Evolutionary conservation across 1,140 invertebrate genomes (phyloP).

Genomic region (Dendrolimus kikuchii): DNA sequence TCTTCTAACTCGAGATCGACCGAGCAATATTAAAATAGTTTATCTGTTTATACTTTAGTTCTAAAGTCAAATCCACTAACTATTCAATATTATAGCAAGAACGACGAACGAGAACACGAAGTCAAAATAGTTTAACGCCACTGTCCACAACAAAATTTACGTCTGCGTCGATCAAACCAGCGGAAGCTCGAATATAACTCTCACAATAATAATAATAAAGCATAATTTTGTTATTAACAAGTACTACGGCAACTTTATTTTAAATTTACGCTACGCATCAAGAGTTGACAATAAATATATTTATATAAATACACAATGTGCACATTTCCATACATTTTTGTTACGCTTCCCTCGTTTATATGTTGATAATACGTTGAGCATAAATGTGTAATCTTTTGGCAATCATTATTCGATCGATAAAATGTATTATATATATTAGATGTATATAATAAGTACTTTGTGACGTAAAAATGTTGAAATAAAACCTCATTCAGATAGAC

Average conservation of each 20-base stretch:
- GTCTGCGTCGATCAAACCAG: no score
- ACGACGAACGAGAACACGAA: no score
- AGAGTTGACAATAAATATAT: conserved; percentile 51
- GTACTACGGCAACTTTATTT: conserved; percentile 61
- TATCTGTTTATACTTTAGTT: no score
- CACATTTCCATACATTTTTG: conserved; percentile 34
- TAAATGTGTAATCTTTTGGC: neutral
- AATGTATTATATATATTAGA: conserved; percentile 4
- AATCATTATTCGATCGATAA: neutral
- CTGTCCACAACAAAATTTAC: no score
- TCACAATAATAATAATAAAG: conserved; percentile 50
- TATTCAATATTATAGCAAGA: no score
- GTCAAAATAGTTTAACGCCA: no score
- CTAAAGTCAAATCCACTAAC: no score
- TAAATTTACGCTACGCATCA: conserved; percentile 53
- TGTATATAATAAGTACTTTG: conserved; percentile 37
- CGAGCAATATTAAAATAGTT: no score
- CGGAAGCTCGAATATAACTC: conserved; percentile 42
- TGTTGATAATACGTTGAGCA: conserved; percentile 1
- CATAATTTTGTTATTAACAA: conserved; percentile 65
- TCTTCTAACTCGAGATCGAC: no score
- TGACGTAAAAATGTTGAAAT: conserved; percentile 24
- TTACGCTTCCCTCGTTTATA: conserved; percentile 40
- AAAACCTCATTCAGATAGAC: conserved; percentile 17
- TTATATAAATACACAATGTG: conserved; percentile 45